A percentile compares a stretch with the other conserved stretches of the same genome.
These are phyloP conservation scores for Xiphophorus couchianus DNA, from an alignment of 2,113 vertebrate genomes.

Conservation along the genomic window DNA sequence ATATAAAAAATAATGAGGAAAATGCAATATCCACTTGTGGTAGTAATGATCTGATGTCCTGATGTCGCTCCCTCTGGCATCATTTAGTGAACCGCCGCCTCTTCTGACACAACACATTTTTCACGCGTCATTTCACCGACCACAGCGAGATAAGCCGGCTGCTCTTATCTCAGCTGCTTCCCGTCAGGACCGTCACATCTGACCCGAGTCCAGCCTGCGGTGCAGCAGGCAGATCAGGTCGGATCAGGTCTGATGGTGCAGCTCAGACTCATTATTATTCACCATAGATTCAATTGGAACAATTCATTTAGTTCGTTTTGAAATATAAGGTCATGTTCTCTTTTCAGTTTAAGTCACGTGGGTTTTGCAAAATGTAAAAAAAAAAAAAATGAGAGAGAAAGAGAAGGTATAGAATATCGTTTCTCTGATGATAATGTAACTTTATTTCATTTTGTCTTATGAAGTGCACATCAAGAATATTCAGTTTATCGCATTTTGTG, in stretches of 20 bases:
- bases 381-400: too few relatives aligned
- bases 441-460: too few relatives aligned
- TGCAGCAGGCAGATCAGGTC: neutral
- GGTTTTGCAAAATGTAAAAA: too few relatives aligned
- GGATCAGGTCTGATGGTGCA: slow-evolving; percentile 16
- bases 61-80: slow-evolving; percentile 57
- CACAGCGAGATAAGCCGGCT: slow-evolving; percentile 61
- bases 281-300: too few relatives aligned
- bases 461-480: too few relatives aligned
- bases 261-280: too few relatives aligned
- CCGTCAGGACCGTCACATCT: slow-evolving; percentile 38
- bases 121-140: slow-evolving; percentile 70
- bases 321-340: too few relatives aligned
- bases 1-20: slow-evolving; percentile 51
- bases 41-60: slow-evolving; percentile 67
- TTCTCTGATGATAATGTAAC: too few relatives aligned
- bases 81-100: slow-evolving; percentile 58
- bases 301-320: neutral
- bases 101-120: slow-evolving; percentile 67
- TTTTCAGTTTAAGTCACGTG: too few relatives aligned
- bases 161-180: slow-evolving; percentile 66
- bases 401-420: too few relatives aligned
- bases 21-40: slow-evolving; percentile 55
- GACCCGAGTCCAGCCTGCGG: slow-evolving; percentile 25
- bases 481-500: too few relatives aligned